Percentiles rank a stretch among this genome's conserved stretches.
Evolutionary conservation across 2,797 vertebrate species (phyloP).

Genomic region (Anisognathus igniventris): DNA sequence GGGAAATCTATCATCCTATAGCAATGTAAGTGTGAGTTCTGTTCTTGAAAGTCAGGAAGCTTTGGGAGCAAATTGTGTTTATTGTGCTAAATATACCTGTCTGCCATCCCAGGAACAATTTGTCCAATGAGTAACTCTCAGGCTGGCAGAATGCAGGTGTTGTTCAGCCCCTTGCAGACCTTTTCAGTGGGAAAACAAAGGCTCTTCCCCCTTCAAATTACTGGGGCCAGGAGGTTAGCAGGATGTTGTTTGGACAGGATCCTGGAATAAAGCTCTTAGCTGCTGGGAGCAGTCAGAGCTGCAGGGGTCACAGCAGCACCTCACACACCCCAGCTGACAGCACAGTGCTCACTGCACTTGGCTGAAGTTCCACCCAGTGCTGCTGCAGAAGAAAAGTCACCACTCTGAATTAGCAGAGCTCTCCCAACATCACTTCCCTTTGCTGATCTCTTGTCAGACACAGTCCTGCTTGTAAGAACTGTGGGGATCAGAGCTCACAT

Average conservation of each 20-base stretch:
- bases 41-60: background rate
- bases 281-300: background rate
- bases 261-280: background rate
- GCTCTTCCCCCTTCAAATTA: background rate
- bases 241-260: background rate
- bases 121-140: background rate
- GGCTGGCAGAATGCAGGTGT: background rate
- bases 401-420: background rate
- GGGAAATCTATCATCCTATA: background rate
- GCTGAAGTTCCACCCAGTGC: background rate
- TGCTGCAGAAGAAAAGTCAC: background rate
- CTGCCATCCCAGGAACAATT: background rate
- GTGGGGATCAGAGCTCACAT: background rate
- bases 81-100: background rate
- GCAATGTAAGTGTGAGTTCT: background rate
- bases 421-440: background rate
- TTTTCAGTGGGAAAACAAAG: background rate
- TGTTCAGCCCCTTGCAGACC: background rate
- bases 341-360: fast-evolving
- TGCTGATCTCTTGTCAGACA: background rate
- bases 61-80: background rate
- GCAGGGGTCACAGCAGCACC: fast-evolving
- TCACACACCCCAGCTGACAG: background rate
- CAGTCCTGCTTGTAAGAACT: background rate
- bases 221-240: background rate